phyloP scores from a whole-genome alignment of 2,797 vertebrate species.

The Anguilla obscura region DNA sequence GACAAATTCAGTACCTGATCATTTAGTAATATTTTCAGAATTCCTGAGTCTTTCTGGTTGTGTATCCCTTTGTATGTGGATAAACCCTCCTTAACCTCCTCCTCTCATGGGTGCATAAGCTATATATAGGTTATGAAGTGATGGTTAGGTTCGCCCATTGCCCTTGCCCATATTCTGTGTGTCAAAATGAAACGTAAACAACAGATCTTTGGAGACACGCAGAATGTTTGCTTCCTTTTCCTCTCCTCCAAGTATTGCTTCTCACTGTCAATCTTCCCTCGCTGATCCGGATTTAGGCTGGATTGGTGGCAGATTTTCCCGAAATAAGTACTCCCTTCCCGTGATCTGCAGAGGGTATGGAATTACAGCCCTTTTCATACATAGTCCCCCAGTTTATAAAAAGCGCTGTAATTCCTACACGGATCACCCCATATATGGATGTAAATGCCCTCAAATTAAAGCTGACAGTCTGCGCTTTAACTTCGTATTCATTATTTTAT shows the following conservation, averaged over 20 bases:
- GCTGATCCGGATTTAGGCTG: conserved; percentile 67
- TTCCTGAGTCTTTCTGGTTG: neutral
- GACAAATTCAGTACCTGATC: neutral
- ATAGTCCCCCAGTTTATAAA: neutral
- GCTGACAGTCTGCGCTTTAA: neutral
- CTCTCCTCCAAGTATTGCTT: conserved; percentile 66
- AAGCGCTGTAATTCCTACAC: neutral
- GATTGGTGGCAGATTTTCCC: conserved; percentile 60
- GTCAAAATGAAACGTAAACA: conserved; percentile 62
- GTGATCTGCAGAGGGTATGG: conserved; percentile 31
- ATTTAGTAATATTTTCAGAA: neutral
- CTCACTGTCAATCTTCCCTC: conserved; percentile 60
- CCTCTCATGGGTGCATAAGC: neutral
- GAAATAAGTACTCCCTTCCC: conserved; percentile 49
- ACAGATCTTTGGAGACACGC: conserved; percentile 64
- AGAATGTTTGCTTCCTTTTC: conserved; percentile 59
- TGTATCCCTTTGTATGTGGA: neutral
- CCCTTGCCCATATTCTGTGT: conserved; percentile 56
- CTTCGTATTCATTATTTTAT: too few relatives aligned
- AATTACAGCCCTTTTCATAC: neutral
- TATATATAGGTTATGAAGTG: conserved; percentile 30
- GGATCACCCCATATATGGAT: neutral
- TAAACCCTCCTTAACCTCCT: neutral
- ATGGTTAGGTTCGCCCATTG: conserved; percentile 56
- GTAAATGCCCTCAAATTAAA: neutral